Evolutionary conservation across 1,140 invertebrate genomes (phyloP), one percentile per base, ranked within the genome.

Genomic region (Luehdorfia chinensis): DNA sequence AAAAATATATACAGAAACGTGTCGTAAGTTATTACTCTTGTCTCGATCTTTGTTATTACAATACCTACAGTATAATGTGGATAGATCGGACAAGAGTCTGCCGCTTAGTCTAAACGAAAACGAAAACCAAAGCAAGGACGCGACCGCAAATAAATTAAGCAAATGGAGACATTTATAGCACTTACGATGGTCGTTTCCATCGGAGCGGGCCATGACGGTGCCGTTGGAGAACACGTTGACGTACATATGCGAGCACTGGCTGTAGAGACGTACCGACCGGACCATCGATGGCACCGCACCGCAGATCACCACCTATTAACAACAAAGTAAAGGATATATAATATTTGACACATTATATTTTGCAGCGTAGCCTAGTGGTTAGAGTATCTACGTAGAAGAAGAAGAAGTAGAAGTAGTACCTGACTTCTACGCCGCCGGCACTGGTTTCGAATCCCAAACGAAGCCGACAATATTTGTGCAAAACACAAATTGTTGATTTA

Each of bases 281-380:
- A 91, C 89, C 90, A 90, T 90, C 75, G 90, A 89, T 80, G 91
- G 89, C 84, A 90, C 89, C 86, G 90, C 90, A 87, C 90, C 91
- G 90, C 90, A 91, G 88, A 91, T 91, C 88, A 91, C 90, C 90
- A 92, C 90, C 91, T 92, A 84, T 14, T n/a, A n/a, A n/a, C n/a
- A 54, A 69, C 18, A 21, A 39, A 36, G 19, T 44, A 33, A 41
- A 28, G 6, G 5, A 21, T 53, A 50, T 41, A 21, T 11, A n/a
- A 52, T 21, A 55, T 21, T 15, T 11, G 34, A 33, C 12, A 33
- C n/a, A n/a, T n/a, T n/a, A n/a, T n/a, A n/a, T n/a, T 30, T 13
- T 5, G 11, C 28, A 30, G 13, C 9, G 9, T 12, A 30, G 11
- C 11, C 2, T 8, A 2, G n/a, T n/a, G n/a, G n/a, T n/a, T n/a